These are phyloP conservation scores for Chelon auratus DNA, from an alignment of 2,797 vertebrate species.

Conservation along the genomic window DNA sequence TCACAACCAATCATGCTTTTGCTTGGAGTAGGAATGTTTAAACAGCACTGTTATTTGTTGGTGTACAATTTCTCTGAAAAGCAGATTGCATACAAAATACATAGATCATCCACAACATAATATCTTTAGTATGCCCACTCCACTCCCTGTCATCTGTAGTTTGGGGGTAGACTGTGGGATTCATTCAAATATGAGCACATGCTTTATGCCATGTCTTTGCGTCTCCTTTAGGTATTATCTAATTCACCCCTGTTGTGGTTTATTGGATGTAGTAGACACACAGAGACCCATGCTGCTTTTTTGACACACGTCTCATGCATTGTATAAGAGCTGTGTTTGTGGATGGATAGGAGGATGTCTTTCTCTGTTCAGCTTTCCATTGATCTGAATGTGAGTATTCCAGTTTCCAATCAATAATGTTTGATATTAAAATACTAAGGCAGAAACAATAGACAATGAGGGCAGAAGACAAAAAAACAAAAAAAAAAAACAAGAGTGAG, in stretches of 20 bases:
- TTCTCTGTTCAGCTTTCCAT: slow-evolving; percentile 15
- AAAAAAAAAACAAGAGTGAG: neutral
- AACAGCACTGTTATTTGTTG: too few relatives aligned
- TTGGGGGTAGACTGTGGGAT: slow-evolving; percentile 22
- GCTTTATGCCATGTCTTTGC: slow-evolving; percentile 8
- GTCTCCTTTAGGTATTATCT: slow-evolving; percentile 55
- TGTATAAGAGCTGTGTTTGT: slow-evolving; percentile 24
- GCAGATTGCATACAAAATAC: too few relatives aligned
- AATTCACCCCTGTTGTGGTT: slow-evolving; percentile 51
- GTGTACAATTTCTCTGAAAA: too few relatives aligned
- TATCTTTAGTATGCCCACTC: too few relatives aligned
- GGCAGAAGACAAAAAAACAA: neutral
- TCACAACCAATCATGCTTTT: too few relatives aligned
- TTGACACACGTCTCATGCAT: neutral
- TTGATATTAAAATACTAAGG: neutral
- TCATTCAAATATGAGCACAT: slow-evolving; percentile 14
- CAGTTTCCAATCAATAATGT: slow-evolving; percentile 3
- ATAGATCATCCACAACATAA: too few relatives aligned
- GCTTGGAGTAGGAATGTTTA: too few relatives aligned
- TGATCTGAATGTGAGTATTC: slow-evolving; percentile 27
- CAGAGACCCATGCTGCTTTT: slow-evolving; percentile 26
- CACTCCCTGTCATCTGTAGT: neutral
- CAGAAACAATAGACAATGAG: neutral
- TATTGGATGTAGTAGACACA: slow-evolving; percentile 28
- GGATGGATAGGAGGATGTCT: neutral